Evolutionary conservation across 1,140 invertebrate species (phyloP), one percentile per base, ranked within the genome.

Genomic region (Helicoverpa zea): DNA sequence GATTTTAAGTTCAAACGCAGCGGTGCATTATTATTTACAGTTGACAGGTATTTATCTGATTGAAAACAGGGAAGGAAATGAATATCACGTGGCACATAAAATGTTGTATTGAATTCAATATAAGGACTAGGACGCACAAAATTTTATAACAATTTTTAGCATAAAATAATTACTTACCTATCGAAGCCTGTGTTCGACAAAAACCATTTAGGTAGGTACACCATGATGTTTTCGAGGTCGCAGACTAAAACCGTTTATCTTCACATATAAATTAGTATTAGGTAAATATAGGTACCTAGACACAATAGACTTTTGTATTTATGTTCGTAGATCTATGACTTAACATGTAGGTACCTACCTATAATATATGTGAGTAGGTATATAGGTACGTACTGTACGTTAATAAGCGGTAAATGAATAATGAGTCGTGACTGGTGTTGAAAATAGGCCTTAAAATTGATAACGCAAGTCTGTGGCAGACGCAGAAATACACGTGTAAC

Each of bases 381-480:
- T 13, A 58, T n/a, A 35, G 5, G 23, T 16, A 9, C 14, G 29
- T 35, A n/a, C 1, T 68, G 47, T 51, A 49, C 16, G 70, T 56
- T 73, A 73, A 43, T 73, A 56, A 73, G 43, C 70, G 70, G 18
- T 56, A 56, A 73, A 73, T 73, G 47, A 56, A 58, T 79, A 68
- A 58, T 59, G 43, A 76, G 35, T 76, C 58, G 56, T 73, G 58
- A 86, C 86, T 87, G 80, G 82, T 85, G 85, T 83, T 86, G 81
- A 84, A 87, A 89, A 88, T 89, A 89, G 85, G 88, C 83, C 85
- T 88, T 79, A 63, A 68, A 43, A 76, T 80, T 86, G 86, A 88
- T 88, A 88, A 89, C 70, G 52, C 18, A 70, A 70, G 66, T 70
- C 66, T 70, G 66, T 70, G 13, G 49, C 66, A 70, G 47, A 52